Evolutionary conservation across 2,797 vertebrate genomes (phyloP), one percentile per base, ranked within the genome.

Genomic region (Acanthopagrus latus): DNA sequence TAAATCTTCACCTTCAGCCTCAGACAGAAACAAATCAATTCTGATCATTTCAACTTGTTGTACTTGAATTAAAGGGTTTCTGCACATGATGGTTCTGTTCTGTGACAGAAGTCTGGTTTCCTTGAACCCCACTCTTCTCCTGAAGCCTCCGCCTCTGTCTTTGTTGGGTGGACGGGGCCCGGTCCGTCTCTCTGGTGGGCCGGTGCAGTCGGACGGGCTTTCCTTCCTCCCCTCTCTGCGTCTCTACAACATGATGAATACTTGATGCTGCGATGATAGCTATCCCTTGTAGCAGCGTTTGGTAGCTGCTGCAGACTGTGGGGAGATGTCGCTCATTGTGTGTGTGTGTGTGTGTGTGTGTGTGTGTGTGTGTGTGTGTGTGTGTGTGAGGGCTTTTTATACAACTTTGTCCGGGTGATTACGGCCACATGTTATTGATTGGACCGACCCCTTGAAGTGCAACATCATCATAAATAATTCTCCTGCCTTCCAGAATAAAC

Each of bases 401-500:
- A 74, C 71, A 82, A 86, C 82, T 86, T 86, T 87, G 87, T 91
- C 79, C 12, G 81, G 75, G 84, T 91, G 91, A 90, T 91, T 92
- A 90, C 71, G 83, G 90, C 86, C 91, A 84, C 85, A 85, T 86
- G 88, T 89, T 92, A 94, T 94, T 90, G 93, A 94, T 89, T 87
- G 87, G 54, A 33, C 88, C 69, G 86, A 80, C 81, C 77, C 47
- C 86, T 86, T 86, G 86, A 90, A 88, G 81, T 82, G 70, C 81
- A 92, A 88, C 88, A 87, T 91, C 82, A 56, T 88, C 89, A 93
- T 93, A 91, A 94, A 93, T 93, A 91, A 93, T 94, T 93, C 82
- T 60, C 41, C 78, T 75, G 74, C 80, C 89, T 82, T 67, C 63
- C 72, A 87, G 86, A 86, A 88, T 89, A 81, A 90, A 88, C 81